Conservation (phyloP, 2,888 invertebrate species). For the Phania funesta region DNA sequence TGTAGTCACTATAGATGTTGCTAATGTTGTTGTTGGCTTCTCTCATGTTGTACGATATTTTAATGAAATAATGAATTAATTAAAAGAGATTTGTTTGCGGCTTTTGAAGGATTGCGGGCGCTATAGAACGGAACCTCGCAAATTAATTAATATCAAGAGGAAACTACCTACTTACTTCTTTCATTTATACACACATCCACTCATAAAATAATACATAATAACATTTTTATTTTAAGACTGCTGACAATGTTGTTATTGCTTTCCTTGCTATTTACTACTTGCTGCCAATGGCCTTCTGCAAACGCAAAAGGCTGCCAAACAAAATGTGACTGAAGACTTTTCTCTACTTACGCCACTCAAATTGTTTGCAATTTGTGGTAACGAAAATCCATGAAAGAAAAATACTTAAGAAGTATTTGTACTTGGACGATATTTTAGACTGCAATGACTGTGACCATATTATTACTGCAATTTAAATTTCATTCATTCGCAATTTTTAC, state of each 20-base stretch:
- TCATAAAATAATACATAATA: neutral
- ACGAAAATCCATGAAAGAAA: conserved; percentile 42
- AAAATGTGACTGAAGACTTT: conserved; percentile 11
- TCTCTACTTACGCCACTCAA: conserved; percentile 23
- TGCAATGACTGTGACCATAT: conserved; percentile 2
- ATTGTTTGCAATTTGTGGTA: conserved; percentile 47
- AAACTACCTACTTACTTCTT: conserved; percentile 56
- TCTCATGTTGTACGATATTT: conserved; percentile 65
- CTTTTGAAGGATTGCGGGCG: conserved; percentile 75
- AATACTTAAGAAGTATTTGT: conserved; percentile 36
- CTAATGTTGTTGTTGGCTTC: conserved; percentile 36
- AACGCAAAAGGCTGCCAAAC: neutral
- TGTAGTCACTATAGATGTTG: neutral
- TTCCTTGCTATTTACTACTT: conserved; percentile 1
- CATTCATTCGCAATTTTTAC: no score
- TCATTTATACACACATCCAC: neutral
- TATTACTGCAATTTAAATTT: neutral
- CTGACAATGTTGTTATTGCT: conserved; percentile 18
- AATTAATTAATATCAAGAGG: conserved; percentile 64
- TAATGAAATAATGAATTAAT: conserved; percentile 79
- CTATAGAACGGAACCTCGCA: conserved; percentile 57
- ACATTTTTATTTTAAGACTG: conserved; percentile 34
- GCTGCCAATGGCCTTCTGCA: neutral
- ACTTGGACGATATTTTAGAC: conserved; percentile 5
- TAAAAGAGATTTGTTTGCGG: conserved; percentile 79